A percentile compares a stretch with the other conserved stretches of the same genome.
Conservation (phyloP, 2,888 invertebrate genomes). For the Lottia scabra region DNA sequence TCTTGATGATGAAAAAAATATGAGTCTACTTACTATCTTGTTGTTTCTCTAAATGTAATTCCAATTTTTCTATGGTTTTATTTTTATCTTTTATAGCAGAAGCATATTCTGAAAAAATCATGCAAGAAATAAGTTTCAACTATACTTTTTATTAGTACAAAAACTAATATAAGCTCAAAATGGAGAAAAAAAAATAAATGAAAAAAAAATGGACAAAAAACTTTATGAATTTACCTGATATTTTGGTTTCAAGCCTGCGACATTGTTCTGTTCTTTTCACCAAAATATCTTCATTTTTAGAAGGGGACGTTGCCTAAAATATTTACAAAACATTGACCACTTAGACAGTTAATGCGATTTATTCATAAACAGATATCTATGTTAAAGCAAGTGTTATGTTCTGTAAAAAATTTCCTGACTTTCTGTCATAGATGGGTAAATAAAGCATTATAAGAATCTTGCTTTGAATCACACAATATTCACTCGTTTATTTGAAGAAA, state of each 20-base stretch:
- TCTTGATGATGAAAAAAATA: too few relatives aligned
- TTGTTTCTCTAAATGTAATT: conserved; percentile 51
- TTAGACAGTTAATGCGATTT: too few relatives aligned
- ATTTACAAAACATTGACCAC: not conserved
- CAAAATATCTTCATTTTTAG: conserved; percentile 51
- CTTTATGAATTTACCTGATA: conserved; percentile 55
- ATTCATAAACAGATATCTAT: too few relatives aligned
- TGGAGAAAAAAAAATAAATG: not conserved
- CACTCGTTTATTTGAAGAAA: too few relatives aligned
- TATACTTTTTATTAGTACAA: too few relatives aligned
- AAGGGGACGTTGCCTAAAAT: conserved; percentile 9
- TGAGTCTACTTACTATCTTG: conserved; percentile 48
- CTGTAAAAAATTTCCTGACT: too few relatives aligned
- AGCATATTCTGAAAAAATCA: conserved; percentile 52
- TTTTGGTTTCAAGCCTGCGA: conserved; percentile 57
- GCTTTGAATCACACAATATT: too few relatives aligned
- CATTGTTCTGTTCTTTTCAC: conserved; percentile 59
- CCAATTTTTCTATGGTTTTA: conserved; percentile 57
- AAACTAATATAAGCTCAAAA: not conserved
- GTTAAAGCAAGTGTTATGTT: too few relatives aligned
- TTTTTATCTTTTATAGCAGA: conserved; percentile 59
- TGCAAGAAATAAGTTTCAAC: not conserved
- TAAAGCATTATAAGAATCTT: too few relatives aligned
- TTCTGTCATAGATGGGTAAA: too few relatives aligned
- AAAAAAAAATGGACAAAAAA: too few relatives aligned